Base-by-base conservation (phyloP, 37 sponge, comb jelly and placozoan species). In the Oscarella lobularis region DNA sequence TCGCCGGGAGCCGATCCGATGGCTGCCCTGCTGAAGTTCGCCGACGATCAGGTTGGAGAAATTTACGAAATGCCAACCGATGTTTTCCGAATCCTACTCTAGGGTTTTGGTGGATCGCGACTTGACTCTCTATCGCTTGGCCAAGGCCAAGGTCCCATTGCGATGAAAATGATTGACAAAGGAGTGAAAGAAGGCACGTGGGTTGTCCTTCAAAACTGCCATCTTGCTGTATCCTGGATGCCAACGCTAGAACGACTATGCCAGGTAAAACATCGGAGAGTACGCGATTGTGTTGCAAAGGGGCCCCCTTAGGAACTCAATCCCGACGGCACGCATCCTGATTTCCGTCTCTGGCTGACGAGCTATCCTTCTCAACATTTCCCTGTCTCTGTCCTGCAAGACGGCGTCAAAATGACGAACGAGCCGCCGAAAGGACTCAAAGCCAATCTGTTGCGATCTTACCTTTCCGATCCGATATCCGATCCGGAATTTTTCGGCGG, bases 371-470 rank as follows among this genome's bases (percentile, higher is more conserved):
- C 92, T 4, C 87, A 84, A n/a, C 85, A 88, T 74, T 98, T 98
- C 83, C 99, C 99, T 14, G 92, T 98, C 37, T 86, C 99, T 77
- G 95, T 98, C 37, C 84, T 98, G 0, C 99, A 98, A 76, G 92
- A 98, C 82, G 99, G 99, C 9, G 99, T 98, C 36, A 98, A 98
- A 73, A 98, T 98, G 99, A 98, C 99, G 70, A 98, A 98, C 78
- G 99, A 98, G 67, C 99, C 99, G n/a, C 99, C 99, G 6, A 98
- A 98, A 71, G 99, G 99, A 20, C 74, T 98, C 75, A 93, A 86
- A 69, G 88, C 91, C 66, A 98, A 98, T 60, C 81, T 98, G 41
- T 77, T 94, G 20, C 78, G 99, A 32, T 98, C 99, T n/a, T 98
- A 98, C 73, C 65, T 89, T 31, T 83, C 81, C 38, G 94, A 98